These are phyloP conservation scores for Chaetura pelagica DNA, from an alignment of 2,113 vertebrate genomes.

Conservation along the genomic window DNA sequence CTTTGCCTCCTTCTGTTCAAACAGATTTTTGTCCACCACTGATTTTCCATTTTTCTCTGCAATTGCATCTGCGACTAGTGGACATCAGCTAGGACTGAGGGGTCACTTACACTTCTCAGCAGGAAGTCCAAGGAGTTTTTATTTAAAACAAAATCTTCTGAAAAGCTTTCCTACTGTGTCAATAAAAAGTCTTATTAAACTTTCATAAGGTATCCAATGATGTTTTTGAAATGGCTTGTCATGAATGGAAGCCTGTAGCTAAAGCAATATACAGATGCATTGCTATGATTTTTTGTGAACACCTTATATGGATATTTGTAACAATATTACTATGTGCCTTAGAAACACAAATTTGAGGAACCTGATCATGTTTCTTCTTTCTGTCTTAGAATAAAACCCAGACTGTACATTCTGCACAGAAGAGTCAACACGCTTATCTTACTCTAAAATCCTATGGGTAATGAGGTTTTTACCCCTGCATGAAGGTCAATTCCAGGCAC, in stretches of 20 bases:
- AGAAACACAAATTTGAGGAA: constrained; percentile 9
- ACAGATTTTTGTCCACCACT: neutral
- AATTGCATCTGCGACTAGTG: neutral
- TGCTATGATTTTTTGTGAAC: constrained; percentile 12
- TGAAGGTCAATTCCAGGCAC: neutral
- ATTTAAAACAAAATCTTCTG: constrained; percentile 60
- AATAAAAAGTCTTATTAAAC: constrained; percentile 54
- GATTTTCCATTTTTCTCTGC: neutral
- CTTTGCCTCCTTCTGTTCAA: neutral
- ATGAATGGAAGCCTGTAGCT: constrained; percentile 49
- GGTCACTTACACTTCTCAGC: constrained; percentile 25
- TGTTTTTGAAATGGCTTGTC: constrained; percentile 44
- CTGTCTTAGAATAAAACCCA: neutral
- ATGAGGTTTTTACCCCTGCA: neutral
- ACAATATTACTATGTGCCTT: neutral
- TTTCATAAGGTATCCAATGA: constrained; percentile 50
- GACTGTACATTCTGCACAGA: neutral
- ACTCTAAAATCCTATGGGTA: neutral
- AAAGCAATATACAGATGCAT: constrained; percentile 56
- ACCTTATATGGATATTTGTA: neutral
- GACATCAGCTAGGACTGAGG: neutral
- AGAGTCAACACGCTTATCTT: neutral
- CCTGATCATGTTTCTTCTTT: neutral
- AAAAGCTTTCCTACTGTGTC: constrained; percentile 51
- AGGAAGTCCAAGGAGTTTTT: constrained; percentile 16